A percentile compares a stretch with the other conserved stretches of the same genome.
Evolutionary conservation across 1,140 invertebrate genomes (phyloP).

Genomic region (Ips typographus): DNA sequence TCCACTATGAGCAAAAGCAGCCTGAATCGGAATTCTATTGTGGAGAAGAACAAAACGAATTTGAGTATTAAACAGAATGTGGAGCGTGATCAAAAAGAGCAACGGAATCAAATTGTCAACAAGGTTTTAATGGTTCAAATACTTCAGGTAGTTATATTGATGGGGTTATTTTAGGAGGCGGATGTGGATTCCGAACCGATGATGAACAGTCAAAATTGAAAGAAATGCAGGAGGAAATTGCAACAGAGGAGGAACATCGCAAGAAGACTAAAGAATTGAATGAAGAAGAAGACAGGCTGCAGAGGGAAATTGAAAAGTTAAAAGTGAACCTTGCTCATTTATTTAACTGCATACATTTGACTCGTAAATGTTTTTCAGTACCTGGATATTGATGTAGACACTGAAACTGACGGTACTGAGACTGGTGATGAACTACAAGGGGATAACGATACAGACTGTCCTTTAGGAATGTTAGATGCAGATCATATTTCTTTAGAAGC

Average conservation of each 20-base stretch:
- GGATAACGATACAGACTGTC: constrained; percentile 51
- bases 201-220: constrained; percentile 51
- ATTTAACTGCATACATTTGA: background rate
- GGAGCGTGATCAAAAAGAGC: constrained; percentile 38
- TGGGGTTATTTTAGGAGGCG: constrained; percentile 13
- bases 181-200: constrained; percentile 52
- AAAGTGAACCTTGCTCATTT: constrained; percentile 9
- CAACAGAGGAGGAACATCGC: constrained; percentile 50
- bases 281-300: constrained; percentile 78
- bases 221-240: constrained; percentile 48
- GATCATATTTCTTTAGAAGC: constrained; percentile 57
- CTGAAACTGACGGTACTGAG: constrained; percentile 77
- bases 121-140: background rate
- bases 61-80: constrained; percentile 43
- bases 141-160: background rate
- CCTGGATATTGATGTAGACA: constrained; percentile 78
- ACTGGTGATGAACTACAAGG: constrained; percentile 65
- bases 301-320: constrained; percentile 76
- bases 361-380: constrained; percentile 55
- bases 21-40: constrained; percentile 34
- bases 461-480: constrained; percentile 32
- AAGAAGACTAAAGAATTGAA: constrained; percentile 61
- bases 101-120: constrained; percentile 28
- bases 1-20: constrained; percentile 39
- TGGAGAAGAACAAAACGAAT: constrained; percentile 46